phyloP scores from a whole-genome alignment of 2,888 invertebrate genomes.

The Drosophila robusta region DNA sequence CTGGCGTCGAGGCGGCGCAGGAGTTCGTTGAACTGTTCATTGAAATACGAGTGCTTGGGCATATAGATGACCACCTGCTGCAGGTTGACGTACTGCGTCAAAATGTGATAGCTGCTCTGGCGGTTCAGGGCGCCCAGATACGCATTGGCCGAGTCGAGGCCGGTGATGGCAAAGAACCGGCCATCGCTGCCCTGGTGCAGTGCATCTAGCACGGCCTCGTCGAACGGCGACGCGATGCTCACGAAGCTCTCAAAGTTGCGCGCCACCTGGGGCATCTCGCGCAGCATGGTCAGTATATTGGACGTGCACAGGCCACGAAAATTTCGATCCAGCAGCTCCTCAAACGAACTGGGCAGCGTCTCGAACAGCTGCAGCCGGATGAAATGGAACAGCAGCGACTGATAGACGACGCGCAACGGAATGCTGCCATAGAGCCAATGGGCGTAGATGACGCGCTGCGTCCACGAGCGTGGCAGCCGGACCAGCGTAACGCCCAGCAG shows the following conservation, averaged over 20 bases:
- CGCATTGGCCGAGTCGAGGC: conserved; percentile 33
- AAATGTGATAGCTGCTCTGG: conserved; percentile 24
- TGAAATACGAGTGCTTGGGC: conserved; percentile 74
- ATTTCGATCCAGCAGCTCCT: conserved; percentile 41
- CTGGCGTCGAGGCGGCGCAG: conserved; percentile 50
- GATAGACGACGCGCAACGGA: conserved; percentile 68
- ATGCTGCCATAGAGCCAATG: conserved; percentile 65
- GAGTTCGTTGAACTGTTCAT: conserved; percentile 48
- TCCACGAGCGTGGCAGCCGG: conserved; percentile 50
- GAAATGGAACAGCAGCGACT: conserved; percentile 72
- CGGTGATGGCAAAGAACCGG: conserved; percentile 54
- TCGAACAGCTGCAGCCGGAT: conserved; percentile 59
- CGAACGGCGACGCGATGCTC: conserved; percentile 23
- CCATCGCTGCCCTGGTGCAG: conserved; percentile 24
- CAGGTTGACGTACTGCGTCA: conserved; percentile 50
- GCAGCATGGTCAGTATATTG: conserved; percentile 40
- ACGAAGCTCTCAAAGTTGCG: conserved; percentile 21
- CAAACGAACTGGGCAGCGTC: conserved; percentile 40
- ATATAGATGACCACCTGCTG: conserved; percentile 67
- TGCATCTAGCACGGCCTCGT: conserved; percentile 44
- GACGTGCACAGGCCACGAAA: conserved; percentile 49
- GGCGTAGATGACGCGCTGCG: conserved; percentile 54
- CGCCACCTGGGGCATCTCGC: conserved; percentile 47
- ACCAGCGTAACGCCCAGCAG: conserved; percentile 42
- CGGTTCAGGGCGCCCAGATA: conserved; percentile 32